Conservation (phyloP, 2,797 vertebrate species). For the Scomberomorus guttatus region DNA sequence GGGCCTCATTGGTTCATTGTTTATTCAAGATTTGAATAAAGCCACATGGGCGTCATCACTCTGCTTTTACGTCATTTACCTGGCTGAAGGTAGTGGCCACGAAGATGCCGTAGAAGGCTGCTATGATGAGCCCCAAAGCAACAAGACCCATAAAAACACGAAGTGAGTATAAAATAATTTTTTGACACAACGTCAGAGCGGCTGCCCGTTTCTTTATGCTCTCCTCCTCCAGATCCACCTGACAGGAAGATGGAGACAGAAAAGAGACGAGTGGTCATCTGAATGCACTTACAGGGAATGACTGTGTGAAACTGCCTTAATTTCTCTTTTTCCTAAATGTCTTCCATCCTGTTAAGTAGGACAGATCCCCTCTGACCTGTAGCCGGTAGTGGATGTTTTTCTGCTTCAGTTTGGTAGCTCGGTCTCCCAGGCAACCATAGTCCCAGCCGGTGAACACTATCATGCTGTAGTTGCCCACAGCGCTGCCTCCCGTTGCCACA, state of each 20-base stretch:
- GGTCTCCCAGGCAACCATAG: slow-evolving; percentile 85
- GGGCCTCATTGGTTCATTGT: neutral
- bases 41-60: neutral
- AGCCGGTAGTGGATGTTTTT: slow-evolving; percentile 87
- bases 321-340: neutral
- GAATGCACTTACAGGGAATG: neutral
- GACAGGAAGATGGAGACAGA: slow-evolving; percentile 25
- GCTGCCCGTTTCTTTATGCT: slow-evolving; percentile 74
- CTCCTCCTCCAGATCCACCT: slow-evolving; percentile 93
- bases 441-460: slow-evolving; percentile 91
- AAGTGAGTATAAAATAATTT: slow-evolving; percentile 74
- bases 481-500: slow-evolving; percentile 83
- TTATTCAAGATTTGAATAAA: neutral
- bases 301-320: neutral
- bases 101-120: slow-evolving; percentile 84
- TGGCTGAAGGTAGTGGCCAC: slow-evolving; percentile 82
- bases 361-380: slow-evolving; percentile 83
- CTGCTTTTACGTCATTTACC: slow-evolving; percentile 59
- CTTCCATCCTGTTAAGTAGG: slow-evolving; percentile 15
- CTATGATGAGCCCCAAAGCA: slow-evolving; percentile 78
- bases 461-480: slow-evolving; percentile 87
- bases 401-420: slow-evolving; percentile 85
- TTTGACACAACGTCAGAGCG: slow-evolving; percentile 79
- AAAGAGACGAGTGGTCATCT: neutral
- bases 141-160: slow-evolving; percentile 81